Conservation (phyloP, 2,888 invertebrate genomes). For the Merodon equestris region DNA sequence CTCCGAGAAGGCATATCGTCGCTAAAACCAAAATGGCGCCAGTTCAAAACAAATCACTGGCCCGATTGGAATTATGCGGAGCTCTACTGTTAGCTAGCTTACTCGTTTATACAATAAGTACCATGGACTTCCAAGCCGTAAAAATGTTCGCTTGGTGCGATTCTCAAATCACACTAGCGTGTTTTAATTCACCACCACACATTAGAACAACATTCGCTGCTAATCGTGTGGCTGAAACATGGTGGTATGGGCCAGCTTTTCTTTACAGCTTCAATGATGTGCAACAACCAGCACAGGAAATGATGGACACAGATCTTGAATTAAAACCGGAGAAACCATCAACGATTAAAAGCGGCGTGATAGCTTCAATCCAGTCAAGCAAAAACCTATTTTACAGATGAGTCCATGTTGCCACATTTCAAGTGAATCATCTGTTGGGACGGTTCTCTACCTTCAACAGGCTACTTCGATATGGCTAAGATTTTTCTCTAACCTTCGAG, state of each 20-base stretch:
- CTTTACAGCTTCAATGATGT: constrained; percentile 1
- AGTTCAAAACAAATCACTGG: background rate
- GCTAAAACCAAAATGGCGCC: constrained; percentile 15
- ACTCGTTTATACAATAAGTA: background rate
- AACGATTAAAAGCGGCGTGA: background rate
- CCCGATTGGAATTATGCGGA: constrained; percentile 4
- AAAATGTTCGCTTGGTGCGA: constrained; percentile 16
- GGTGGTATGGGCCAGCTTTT: constrained; percentile 8
- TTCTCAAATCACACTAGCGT: background rate
- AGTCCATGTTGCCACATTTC: constrained; percentile 8
- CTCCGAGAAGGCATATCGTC: constrained; percentile 14
- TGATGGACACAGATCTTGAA: constrained; percentile 20
- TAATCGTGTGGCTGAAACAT: constrained; percentile 13
- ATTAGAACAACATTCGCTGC: too few species aligned
- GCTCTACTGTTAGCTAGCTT: background rate
- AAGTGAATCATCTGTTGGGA: background rate
- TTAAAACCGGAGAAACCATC: background rate
- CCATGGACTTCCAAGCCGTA: background rate
- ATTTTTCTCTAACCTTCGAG: too few species aligned
- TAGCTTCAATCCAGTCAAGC: too few species aligned
- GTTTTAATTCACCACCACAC: background rate
- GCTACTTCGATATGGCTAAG: background rate
- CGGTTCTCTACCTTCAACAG: constrained; percentile 4
- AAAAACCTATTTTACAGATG: constrained; percentile 22
- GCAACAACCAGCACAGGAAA: too few species aligned